Conservation (phyloP, 2,888 invertebrate genomes). For the Nycteola revayana region DNA sequence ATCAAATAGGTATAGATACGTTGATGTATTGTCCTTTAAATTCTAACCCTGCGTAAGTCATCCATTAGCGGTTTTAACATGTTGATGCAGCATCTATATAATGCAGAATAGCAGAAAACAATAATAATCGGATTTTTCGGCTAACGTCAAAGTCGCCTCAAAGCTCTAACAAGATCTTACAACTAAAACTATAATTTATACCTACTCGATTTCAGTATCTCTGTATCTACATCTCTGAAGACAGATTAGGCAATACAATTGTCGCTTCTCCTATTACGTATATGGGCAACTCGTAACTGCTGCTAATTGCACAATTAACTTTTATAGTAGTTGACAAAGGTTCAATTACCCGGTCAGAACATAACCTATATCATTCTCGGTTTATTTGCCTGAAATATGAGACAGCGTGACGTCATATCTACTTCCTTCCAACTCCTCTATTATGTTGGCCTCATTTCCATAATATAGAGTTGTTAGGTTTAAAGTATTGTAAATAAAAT, state of each 20-base stretch:
- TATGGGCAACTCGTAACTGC: constrained; percentile 21
- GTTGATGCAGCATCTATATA: too few species aligned
- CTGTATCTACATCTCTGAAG: too few species aligned
- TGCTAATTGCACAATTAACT: constrained; percentile 47
- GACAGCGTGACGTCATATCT: constrained; percentile 6
- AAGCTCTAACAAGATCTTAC: too few species aligned
- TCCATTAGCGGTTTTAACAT: too few species aligned
- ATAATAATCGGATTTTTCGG: too few species aligned
- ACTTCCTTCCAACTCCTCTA: constrained; percentile 3
- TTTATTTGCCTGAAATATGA: constrained; percentile 16
- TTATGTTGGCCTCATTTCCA: constrained; percentile 11
- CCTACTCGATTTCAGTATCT: too few species aligned
- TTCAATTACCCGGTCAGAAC: constrained; percentile 35
- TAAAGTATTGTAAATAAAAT: constrained; percentile 4
- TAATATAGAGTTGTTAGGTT: constrained; percentile 13
- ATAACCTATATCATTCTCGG: constrained; percentile 25
- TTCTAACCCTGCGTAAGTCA: too few species aligned
- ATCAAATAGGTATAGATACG: too few species aligned
- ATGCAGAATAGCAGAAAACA: too few species aligned
- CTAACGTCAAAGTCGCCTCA: too few species aligned
- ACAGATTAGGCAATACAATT: constrained; percentile 1
- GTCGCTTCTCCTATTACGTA: constrained; percentile 31
- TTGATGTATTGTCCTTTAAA: too few species aligned
- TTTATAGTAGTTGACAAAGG: constrained; percentile 40
- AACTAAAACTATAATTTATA: too few species aligned